Conservation (phyloP, 1,140 invertebrate genomes). For the Caenorhabditis briggsae region DNA sequence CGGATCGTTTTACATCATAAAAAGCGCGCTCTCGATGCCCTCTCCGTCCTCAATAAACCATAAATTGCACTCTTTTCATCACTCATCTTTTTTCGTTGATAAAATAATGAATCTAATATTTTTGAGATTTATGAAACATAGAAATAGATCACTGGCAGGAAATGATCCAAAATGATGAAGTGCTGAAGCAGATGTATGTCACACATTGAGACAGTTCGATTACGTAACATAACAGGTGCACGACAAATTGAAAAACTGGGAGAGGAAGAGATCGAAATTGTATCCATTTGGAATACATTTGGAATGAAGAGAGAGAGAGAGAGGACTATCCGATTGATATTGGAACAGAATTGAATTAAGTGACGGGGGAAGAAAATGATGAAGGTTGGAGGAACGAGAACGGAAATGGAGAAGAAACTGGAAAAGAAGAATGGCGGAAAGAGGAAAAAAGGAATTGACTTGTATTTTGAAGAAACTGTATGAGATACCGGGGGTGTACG, state of each 20-base stretch:
- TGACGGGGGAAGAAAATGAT: conserved; percentile 11
- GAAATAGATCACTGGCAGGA: neutral
- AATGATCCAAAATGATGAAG: conserved; percentile 28
- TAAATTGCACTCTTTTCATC: neutral
- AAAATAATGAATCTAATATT: too few species aligned
- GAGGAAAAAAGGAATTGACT: conserved; percentile 54
- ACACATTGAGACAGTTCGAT: conserved; percentile 23
- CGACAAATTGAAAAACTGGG: conserved; percentile 34
- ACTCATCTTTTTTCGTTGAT: neutral
- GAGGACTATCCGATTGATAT: neutral
- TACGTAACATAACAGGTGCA: conserved; percentile 46
- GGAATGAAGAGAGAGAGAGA: neutral
- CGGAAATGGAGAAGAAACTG: conserved; percentile 35
- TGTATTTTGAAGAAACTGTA: neutral
- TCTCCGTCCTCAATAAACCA: conserved; percentile 21
- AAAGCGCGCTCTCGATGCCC: neutral
- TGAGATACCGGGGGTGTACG: neutral
- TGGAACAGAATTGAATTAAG: neutral
- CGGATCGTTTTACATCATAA: conserved; percentile 14
- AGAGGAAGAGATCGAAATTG: neutral
- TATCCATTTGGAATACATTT: neutral
- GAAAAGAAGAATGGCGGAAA: conserved; percentile 9
- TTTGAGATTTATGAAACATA: too few species aligned
- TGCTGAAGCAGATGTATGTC: conserved; percentile 32
- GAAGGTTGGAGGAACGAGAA: neutral